A percentile compares a stretch with the other conserved stretches of the same genome.
phyloP scores from a whole-genome alignment of 37 sponge, comb jelly and placozoan genomes.

The Beroe forskalii region DNA sequence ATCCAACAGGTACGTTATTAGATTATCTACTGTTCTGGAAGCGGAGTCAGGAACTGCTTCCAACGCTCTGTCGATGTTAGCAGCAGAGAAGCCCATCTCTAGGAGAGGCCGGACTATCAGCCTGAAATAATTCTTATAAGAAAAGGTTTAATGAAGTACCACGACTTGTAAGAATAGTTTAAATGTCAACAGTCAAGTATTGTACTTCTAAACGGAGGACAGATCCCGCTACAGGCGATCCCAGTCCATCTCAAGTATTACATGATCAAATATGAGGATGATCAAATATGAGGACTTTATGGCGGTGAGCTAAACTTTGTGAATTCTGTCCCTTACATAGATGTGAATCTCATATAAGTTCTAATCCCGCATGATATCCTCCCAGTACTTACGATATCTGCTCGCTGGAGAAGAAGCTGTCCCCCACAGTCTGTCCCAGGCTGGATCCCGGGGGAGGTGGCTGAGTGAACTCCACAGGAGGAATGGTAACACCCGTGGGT shows the following conservation, averaged over 20 bases:
- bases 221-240: too few species aligned
- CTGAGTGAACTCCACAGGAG: neutral
- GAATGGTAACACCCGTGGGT: neutral
- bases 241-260: too few species aligned
- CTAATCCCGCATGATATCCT: too few species aligned
- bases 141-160: neutral
- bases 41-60: conserved; percentile 40
- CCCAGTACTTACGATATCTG: conserved; percentile 58
- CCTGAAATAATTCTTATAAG: neutral
- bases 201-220: too few species aligned
- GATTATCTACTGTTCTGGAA: conserved; percentile 28
- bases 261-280: too few species aligned
- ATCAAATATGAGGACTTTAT: too few species aligned
- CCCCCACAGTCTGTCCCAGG: conserved; percentile 55
- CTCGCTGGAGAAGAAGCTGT: conserved; percentile 55
- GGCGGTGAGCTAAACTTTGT: too few species aligned
- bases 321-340: too few species aligned
- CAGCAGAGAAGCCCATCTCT: conserved; percentile 47
- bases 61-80: conserved; percentile 14
- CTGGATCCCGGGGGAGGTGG: neutral
- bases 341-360: too few species aligned
- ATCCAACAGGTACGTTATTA: neutral
- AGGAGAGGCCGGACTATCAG: conserved; percentile 54
- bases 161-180: too few species aligned
- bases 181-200: too few species aligned